These are phyloP conservation scores for Drosophila busckii DNA, from an alignment of 1,140 invertebrate genomes.

Conservation along the genomic window DNA sequence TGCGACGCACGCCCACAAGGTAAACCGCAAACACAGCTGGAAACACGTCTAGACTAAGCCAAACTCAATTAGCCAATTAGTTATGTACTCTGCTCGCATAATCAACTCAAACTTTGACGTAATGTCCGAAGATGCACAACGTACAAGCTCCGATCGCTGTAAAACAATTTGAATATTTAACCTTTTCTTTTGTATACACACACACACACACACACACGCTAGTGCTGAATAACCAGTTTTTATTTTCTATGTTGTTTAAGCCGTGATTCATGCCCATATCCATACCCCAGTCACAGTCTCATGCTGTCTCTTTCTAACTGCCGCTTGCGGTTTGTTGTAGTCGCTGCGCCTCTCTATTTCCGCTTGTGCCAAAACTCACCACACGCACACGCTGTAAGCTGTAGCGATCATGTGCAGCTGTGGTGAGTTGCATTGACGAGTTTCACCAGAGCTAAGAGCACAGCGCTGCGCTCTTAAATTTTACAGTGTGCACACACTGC, in stretches of 20 bases:
- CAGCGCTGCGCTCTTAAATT: slow-evolving; percentile 42
- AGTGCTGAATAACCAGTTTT: slow-evolving; percentile 61
- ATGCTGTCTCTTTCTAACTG: slow-evolving; percentile 5
- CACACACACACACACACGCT: slow-evolving; percentile 40
- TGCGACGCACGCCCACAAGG: slow-evolving; percentile 86
- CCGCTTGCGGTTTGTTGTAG: slow-evolving; percentile 3
- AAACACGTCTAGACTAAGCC: not conserved
- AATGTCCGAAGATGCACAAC: slow-evolving; percentile 31
- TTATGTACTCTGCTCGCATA: slow-evolving; percentile 20
- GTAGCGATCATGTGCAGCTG: no score
- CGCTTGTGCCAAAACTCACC: slow-evolving; percentile 18
- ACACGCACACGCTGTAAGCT: no score
- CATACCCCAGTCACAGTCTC: slow-evolving; percentile 43
- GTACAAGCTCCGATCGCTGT: slow-evolving; percentile 11
- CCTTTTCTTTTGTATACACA: slow-evolving; percentile 54
- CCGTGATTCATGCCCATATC: slow-evolving; percentile 75
- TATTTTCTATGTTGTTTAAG: slow-evolving; percentile 44
- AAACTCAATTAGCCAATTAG: slow-evolving; percentile 23
- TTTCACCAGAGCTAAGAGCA: slow-evolving; percentile 28
- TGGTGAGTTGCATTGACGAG: slow-evolving; percentile 47
- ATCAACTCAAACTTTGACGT: slow-evolving; percentile 29
- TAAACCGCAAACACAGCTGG: slow-evolving; percentile 68
- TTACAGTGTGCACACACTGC: slow-evolving; percentile 26
- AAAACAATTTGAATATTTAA: slow-evolving; percentile 62
- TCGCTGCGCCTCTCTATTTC: slow-evolving; percentile 21